Conservation (phyloP, 2,888 invertebrate genomes). For the Cremastinae sp. region DNA sequence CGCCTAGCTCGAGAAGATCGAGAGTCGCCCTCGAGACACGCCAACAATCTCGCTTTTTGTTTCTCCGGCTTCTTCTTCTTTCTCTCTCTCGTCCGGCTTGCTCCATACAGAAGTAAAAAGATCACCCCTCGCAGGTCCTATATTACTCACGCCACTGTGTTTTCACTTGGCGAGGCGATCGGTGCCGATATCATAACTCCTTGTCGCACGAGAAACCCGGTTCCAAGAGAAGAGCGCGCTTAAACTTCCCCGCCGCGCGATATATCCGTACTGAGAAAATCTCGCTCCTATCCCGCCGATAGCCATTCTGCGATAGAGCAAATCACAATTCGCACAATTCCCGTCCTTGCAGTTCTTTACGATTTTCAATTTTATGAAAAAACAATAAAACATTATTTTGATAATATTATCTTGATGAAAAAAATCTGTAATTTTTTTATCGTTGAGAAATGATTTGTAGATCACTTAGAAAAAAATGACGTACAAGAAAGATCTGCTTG, state of each 20-base stretch:
- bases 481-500: too few relatives aligned
- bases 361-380: background rate
- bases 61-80: conserved; percentile 56
- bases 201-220: conserved; percentile 74
- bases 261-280: conserved; percentile 47
- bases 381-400: too few relatives aligned
- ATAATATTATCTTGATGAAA: too few relatives aligned
- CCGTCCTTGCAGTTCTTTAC: conserved; percentile 19
- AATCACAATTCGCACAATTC: conserved; percentile 56
- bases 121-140: conserved; percentile 77
- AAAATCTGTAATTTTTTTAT: too few relatives aligned
- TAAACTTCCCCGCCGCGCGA: conserved; percentile 62
- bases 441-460: too few relatives aligned
- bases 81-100: conserved; percentile 65
- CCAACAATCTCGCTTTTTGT: conserved; percentile 52
- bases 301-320: conserved; percentile 74
- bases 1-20: conserved; percentile 45
- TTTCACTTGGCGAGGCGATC: conserved; percentile 80
- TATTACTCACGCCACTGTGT: conserved; percentile 80
- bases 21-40: conserved; percentile 44
- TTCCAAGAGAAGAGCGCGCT: conserved; percentile 74
- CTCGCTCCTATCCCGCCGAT: conserved; percentile 64
- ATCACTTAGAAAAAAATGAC: too few relatives aligned
- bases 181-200: conserved; percentile 80
- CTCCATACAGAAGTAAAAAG: conserved; percentile 71